phyloP scores from a whole-genome alignment of 2,113 vertebrate species.

The Cephalopholis sonnerati region DNA sequence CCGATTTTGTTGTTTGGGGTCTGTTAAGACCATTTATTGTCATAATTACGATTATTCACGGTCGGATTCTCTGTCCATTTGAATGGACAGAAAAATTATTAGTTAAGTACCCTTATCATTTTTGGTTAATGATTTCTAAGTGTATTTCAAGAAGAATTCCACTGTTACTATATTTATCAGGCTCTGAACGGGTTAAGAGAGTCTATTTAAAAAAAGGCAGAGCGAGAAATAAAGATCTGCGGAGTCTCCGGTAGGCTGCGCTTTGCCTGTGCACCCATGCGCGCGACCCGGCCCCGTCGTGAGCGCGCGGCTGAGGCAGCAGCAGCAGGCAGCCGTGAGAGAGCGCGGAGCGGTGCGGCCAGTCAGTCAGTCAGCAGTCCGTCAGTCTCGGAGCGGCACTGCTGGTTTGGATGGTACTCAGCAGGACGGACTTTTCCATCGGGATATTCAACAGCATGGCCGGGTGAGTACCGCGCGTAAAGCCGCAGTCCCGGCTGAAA shows the following conservation, averaged over 20 bases:
- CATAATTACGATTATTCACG: no score
- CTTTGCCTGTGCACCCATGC: conserved; percentile 69
- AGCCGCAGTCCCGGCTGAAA: neutral
- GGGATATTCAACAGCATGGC: conserved; percentile 48
- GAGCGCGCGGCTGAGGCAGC: conserved; percentile 49
- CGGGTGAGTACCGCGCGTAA: conserved; percentile 45
- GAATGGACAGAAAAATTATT: no score
- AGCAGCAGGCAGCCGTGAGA: conserved; percentile 30
- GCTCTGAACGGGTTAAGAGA: no score
- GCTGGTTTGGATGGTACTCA: conserved; percentile 61
- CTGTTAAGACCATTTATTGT: no score
- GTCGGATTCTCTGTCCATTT: no score
- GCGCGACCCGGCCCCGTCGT: conserved; percentile 18
- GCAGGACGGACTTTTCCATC: conserved; percentile 27
- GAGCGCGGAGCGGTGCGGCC: conserved; percentile 1
- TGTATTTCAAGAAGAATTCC: no score
- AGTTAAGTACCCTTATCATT: no score
- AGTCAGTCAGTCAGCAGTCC: neutral
- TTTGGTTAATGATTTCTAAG: no score
- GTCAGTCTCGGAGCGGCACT: conserved; percentile 5
- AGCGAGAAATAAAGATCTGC: neutral
- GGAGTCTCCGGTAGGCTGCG: conserved; percentile 77
- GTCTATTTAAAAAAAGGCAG: neutral
- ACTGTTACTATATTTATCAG: no score
- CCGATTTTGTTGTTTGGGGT: no score